These are phyloP conservation scores for Heliornis fulica DNA, from an alignment of 2,113 vertebrate species.

Conservation along the genomic window DNA sequence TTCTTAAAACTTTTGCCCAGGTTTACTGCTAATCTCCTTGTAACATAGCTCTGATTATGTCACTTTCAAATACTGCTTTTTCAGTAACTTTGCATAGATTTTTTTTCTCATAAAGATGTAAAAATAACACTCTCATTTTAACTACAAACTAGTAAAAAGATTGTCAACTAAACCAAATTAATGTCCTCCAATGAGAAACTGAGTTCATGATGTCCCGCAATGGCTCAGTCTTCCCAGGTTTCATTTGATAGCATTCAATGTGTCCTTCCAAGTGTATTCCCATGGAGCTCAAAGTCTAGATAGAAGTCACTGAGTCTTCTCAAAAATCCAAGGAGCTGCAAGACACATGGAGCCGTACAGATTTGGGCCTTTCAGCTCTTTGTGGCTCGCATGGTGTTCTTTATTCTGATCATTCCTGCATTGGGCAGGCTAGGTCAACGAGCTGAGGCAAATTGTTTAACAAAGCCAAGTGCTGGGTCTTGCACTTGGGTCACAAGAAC, in stretches of 20 bases:
- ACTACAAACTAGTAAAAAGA: not conserved
- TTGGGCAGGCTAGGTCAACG: no score
- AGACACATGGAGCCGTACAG: not conserved
- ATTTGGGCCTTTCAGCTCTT: not conserved
- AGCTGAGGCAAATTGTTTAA: no score
- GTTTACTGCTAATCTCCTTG: slow-evolving; percentile 40
- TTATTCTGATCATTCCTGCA: not conserved
- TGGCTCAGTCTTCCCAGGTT: not conserved
- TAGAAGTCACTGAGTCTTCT: not conserved
- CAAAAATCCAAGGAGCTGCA: not conserved
- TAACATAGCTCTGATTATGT: not conserved
- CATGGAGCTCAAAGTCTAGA: not conserved
- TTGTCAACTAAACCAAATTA: not conserved
- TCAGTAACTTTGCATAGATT: not conserved
- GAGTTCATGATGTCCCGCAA: not conserved
- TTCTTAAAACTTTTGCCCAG: slow-evolving; percentile 31
- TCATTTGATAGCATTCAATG: not conserved
- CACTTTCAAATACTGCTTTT: not conserved
- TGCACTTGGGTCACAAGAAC: no score
- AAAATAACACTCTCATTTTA: not conserved
- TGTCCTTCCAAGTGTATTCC: not conserved
- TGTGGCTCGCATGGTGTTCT: not conserved
- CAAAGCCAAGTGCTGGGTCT: no score
- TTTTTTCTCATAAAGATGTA: not conserved
- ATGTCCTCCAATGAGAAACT: not conserved